Evolutionary conservation across 2,888 invertebrate species (phyloP), one percentile per base, ranked within the genome.

Genomic region (Seira musarum): DNA sequence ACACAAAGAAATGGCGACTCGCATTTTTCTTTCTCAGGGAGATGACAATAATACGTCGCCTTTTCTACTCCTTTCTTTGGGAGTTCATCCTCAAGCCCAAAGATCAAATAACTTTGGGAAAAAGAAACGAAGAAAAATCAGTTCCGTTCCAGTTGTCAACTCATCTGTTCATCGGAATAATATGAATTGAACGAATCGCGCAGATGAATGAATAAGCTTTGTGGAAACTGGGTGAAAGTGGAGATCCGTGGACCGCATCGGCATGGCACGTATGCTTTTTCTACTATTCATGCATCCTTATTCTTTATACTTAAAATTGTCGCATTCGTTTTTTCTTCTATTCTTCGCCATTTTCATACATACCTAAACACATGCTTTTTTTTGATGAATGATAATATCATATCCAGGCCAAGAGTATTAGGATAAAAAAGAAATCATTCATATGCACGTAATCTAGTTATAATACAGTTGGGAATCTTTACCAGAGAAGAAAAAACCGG

Each of bases 121-220:
- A 60, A n/a, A n/a, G n/a, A n/a, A n/a, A n/a, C n/a, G 40, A 8
- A 40, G 40, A 40, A 40, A 57, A 57, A 57, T 57, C 57, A 57
- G 61, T 71, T 71, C 71, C 63, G 15, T 71, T 71, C 61, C 21
- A 30, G 61, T 71, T 71, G 71, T 61, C 71, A 71, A 71, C 63
- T 71, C 71, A 71, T 71, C 71, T 71, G 57, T 70, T 70, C 30
- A 53, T 35, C 10, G 35, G 46, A 71, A 61, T 57, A 57, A 57
- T 57, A 57, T 63, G 71, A 46, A 71, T 57, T 71, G 60, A 71
- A 63, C 71, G 46, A 71, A 35, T 57, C 10, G n/a, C n/a, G n/a
- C 57, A 57, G 57, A 57, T 61, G 63, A 60, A 22, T 60, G 60
- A 71, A 61, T 61, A 63, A 71, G 71, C 35, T 22, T 30, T 22